These are phyloP conservation scores for Chlorops oryzae DNA, from an alignment of 1,140 invertebrate species.

Conservation along the genomic window DNA sequence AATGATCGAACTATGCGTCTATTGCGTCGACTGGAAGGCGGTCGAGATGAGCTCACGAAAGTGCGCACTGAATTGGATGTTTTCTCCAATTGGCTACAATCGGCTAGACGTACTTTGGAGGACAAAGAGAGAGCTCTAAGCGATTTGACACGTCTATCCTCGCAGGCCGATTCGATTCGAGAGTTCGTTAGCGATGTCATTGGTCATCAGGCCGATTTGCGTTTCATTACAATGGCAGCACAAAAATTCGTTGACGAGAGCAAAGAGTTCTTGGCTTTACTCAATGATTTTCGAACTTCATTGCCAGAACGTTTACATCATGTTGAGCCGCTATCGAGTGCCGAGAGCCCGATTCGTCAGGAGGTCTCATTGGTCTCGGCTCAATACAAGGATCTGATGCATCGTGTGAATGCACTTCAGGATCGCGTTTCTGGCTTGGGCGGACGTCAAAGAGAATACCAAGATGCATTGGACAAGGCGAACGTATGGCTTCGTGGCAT, in stretches of 20 bases:
- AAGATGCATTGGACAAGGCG: slow-evolving; percentile 76
- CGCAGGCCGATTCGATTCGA: slow-evolving; percentile 67
- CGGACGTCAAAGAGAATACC: slow-evolving; percentile 73
- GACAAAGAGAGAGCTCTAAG: slow-evolving; percentile 80
- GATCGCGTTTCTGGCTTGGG: slow-evolving; percentile 71
- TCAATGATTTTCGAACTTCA: slow-evolving; percentile 80
- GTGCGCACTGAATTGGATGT: slow-evolving; percentile 67
- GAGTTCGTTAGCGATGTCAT: slow-evolving; percentile 92
- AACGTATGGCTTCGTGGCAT: slow-evolving; percentile 74
- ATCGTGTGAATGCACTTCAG: slow-evolving; percentile 73
- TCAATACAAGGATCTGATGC: slow-evolving; percentile 69
- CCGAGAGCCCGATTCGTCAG: slow-evolving; percentile 63
- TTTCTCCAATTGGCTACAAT: slow-evolving; percentile 80
- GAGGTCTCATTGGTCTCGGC: slow-evolving; percentile 65
- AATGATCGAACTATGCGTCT: slow-evolving; percentile 72
- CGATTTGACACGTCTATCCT: slow-evolving; percentile 66
- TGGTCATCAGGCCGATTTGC: slow-evolving; percentile 86
- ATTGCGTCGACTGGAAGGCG: slow-evolving; percentile 66
- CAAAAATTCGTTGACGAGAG: slow-evolving; percentile 93
- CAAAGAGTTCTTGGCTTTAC: slow-evolving; percentile 74
- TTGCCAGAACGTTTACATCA: slow-evolving; percentile 73
- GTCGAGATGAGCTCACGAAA: slow-evolving; percentile 82
- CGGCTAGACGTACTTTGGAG: slow-evolving; percentile 69
- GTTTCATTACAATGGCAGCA: slow-evolving; percentile 90
- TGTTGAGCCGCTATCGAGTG: slow-evolving; percentile 60